Conservation (phyloP, 2,113 vertebrate genomes). For the Mionectes macconnelli region DNA sequence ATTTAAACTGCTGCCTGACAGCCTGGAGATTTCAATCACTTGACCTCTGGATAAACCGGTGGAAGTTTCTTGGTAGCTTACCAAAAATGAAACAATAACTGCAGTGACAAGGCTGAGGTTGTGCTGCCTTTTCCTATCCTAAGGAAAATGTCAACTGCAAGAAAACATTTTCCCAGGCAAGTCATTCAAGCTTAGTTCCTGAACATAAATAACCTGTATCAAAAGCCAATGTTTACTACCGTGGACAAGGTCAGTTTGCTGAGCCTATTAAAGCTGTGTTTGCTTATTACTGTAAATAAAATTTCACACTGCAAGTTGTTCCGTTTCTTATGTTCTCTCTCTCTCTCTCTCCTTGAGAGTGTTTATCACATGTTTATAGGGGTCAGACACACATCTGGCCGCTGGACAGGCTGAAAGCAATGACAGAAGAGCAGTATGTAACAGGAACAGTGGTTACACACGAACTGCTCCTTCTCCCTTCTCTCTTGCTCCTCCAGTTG, state of each 20-base stretch:
- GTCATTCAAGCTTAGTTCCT: neutral
- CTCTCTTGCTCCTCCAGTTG: neutral
- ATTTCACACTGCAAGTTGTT: neutral
- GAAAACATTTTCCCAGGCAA: neutral
- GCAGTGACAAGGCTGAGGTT: neutral
- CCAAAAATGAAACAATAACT: conserved; percentile 20
- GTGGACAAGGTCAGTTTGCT: neutral
- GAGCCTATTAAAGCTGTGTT: neutral
- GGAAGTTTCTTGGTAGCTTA: neutral
- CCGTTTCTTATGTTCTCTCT: neutral
- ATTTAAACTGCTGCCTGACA: neutral
- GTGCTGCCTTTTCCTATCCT: neutral
- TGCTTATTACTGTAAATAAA: neutral
- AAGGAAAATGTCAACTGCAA: neutral
- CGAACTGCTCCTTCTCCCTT: neutral
- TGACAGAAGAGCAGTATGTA: fast-evolving
- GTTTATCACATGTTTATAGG: neutral
- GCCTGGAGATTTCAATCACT: neutral
- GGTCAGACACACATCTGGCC: neutral
- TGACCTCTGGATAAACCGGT: neutral
- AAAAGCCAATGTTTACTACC: neutral
- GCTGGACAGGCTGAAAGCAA: neutral
- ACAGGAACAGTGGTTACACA: neutral
- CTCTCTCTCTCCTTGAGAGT: neutral
- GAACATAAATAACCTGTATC: neutral